Evolutionary conservation across 2,113 vertebrate genomes (phyloP).

Genomic region (Alces alces): DNA sequence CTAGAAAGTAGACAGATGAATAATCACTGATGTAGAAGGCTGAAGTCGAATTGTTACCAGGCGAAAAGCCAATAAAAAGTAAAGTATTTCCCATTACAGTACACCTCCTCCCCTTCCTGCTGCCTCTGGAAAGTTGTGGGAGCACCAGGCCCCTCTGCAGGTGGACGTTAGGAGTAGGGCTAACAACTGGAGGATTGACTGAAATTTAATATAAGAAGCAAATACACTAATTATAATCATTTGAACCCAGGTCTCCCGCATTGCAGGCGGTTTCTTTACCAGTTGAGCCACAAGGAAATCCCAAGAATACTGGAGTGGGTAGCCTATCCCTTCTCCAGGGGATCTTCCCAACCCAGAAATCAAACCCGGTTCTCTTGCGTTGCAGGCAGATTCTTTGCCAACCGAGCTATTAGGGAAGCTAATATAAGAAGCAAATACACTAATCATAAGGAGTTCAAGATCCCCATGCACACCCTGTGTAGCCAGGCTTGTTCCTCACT

Average conservation of each 20-base stretch:
- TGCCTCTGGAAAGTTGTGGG: not conserved
- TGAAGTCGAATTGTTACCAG: not conserved
- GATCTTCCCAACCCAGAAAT: not conserved
- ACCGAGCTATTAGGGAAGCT: not conserved
- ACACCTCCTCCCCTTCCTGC: not conserved
- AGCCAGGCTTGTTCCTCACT: not conserved
- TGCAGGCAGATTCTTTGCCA: not conserved
- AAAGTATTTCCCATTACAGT: not conserved
- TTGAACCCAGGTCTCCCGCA: not conserved
- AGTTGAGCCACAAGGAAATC: not conserved
- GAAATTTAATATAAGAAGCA: not conserved
- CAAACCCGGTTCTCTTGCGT: rapidly evolving
- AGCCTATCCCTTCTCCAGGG: not conserved
- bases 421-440: not conserved
- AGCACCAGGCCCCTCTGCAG: not conserved
- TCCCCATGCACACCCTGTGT: not conserved
- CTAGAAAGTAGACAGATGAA: not conserved
- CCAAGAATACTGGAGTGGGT: not conserved
- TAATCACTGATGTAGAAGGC: not conserved
- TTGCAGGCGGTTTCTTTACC: not conserved
- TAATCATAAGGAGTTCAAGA: not conserved
- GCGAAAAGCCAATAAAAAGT: not conserved
- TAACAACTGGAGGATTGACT: not conserved
- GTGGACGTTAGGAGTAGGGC: not conserved
- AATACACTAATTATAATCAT: not conserved